Percentiles rank a stretch among this genome's conserved stretches.
Conservation (phyloP, 2,888 invertebrate species). For the Sceliomorpha sp. region DNA sequence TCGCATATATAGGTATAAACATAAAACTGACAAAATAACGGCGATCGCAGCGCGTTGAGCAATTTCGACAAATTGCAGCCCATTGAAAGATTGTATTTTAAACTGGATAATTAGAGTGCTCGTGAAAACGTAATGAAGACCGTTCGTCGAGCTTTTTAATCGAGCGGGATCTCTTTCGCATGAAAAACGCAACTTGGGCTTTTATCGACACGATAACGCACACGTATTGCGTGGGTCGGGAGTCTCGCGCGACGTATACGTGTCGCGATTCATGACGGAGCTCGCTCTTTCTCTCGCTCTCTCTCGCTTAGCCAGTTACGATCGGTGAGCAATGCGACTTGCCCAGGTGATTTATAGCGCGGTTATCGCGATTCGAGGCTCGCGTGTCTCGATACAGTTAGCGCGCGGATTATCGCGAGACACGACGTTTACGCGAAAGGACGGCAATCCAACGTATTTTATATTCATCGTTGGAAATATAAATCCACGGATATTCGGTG, state of each 20-base stretch:
- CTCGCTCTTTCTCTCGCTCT: too few species aligned
- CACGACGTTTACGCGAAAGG: conserved; percentile 52
- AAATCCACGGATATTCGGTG: conserved; percentile 25
- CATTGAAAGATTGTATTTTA: too few species aligned
- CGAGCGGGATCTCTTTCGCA: not conserved
- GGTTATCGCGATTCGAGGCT: conserved; percentile 48
- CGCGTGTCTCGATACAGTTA: conserved; percentile 60
- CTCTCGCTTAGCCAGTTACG: conserved; percentile 32
- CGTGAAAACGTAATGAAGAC: not conserved
- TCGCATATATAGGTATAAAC: too few species aligned
- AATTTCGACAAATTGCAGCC: too few species aligned
- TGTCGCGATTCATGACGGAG: conserved; percentile 38
- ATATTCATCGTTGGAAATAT: conserved; percentile 35
- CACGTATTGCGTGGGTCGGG: conserved; percentile 10
- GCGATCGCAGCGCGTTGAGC: too few species aligned
- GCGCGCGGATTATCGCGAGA: conserved; percentile 55
- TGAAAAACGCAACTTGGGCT: conserved; percentile 10
- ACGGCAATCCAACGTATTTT: conserved; percentile 48
- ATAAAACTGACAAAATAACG: too few species aligned
- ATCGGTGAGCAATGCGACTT: conserved; percentile 38
- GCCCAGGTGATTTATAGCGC: conserved; percentile 55
- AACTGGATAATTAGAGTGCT: not conserved
- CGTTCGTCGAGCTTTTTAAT: not conserved
- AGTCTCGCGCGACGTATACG: conserved; percentile 24
- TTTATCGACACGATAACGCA: conserved; percentile 34